A percentile compares a stretch with the other conserved stretches of the same genome.
phyloP scores from a whole-genome alignment of 2,113 vertebrate species.

The Psettodes erumei region DNA sequence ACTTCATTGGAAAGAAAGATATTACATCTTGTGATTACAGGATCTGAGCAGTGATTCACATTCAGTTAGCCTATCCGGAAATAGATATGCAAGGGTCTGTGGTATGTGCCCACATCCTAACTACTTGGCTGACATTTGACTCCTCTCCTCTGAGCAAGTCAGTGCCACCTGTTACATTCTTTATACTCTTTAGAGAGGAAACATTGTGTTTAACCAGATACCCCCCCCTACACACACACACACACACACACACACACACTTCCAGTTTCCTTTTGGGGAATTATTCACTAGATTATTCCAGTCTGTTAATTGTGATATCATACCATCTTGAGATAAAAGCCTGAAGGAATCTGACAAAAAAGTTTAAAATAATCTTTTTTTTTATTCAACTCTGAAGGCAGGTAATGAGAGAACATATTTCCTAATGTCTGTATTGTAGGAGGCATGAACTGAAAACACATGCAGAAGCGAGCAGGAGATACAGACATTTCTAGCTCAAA shows the following conservation, averaged over 20 bases:
- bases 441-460: not conserved
- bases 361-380: too few species aligned
- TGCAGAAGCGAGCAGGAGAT: not conserved
- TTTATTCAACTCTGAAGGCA: too few species aligned
- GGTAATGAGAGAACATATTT: not conserved
- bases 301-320: not conserved
- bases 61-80: conserved; percentile 20
- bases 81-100: not conserved
- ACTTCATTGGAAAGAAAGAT: not conserved
- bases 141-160: not conserved
- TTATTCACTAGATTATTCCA: not conserved
- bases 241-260: too few species aligned
- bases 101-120: conserved; percentile 4
- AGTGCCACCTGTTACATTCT: conserved; percentile 45
- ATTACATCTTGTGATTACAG: not conserved
- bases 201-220: not conserved
- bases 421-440: not conserved
- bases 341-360: not conserved
- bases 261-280: not conserved
- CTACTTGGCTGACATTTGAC: conserved; percentile 36
- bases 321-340: not conserved
- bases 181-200: conserved; percentile 4
- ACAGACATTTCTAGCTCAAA: not conserved
- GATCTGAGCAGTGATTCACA: conserved; percentile 29
- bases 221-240: too few species aligned